Evolutionary conservation across 2,797 vertebrate species (phyloP).

Genomic region (Hypotaenidia philippensis): DNA sequence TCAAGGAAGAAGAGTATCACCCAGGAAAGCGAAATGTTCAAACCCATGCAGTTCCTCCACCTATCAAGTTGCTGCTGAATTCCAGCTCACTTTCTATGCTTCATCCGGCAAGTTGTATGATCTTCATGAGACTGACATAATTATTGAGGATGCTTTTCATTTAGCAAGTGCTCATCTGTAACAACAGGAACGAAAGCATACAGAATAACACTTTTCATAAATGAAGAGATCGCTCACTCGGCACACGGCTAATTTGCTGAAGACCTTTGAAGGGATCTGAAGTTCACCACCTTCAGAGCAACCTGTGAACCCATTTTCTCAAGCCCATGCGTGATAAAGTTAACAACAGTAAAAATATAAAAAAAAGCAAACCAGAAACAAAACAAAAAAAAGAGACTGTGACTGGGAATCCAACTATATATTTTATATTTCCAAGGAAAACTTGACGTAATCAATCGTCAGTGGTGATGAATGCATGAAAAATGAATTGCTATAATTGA

Average conservation of each 20-base stretch:
- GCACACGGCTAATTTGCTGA: not conserved
- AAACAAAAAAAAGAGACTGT: not conserved
- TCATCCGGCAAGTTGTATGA: not conserved
- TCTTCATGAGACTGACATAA: not conserved
- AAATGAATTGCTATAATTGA: not conserved
- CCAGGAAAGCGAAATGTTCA: not conserved
- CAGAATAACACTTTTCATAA: not conserved
- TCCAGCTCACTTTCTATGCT: not conserved
- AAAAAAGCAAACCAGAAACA: too few relatives aligned
- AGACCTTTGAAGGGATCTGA: not conserved
- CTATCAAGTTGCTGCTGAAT: not conserved
- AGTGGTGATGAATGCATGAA: not conserved
- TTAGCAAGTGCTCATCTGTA: not conserved
- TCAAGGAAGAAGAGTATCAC: not conserved
- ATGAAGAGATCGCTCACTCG: not conserved
- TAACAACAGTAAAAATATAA: not conserved
- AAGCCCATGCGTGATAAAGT: not conserved
- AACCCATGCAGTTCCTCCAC: not conserved
- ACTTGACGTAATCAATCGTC: not conserved
- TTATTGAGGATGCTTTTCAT: not conserved
- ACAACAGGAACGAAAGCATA: not conserved
- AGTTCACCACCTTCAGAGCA: not conserved
- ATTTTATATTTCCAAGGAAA: not conserved
- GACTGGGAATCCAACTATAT: not conserved
- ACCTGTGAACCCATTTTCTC: not conserved